These are phyloP conservation scores for Mus pahari DNA, from an alignment of 2,113 vertebrate genomes.

Conservation along the genomic window DNA sequence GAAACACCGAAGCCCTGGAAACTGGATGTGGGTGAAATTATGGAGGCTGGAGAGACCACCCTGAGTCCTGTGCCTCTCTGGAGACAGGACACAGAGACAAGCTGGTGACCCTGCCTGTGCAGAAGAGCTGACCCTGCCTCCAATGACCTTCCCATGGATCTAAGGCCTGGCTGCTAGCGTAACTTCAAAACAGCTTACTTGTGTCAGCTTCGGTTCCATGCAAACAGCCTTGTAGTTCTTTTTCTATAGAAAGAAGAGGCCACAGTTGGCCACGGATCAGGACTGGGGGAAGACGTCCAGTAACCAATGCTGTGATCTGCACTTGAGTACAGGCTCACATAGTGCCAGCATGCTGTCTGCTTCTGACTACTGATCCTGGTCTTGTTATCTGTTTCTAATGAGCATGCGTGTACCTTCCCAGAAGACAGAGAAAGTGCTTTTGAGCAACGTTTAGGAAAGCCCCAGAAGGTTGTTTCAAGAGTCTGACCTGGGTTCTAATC, in stretches of 20 bases:
- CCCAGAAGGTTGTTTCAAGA: neutral
- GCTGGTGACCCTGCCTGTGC: too few relatives aligned
- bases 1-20: neutral
- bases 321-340: neutral
- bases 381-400: neutral
- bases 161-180: constrained; percentile 28
- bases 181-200: constrained; percentile 52
- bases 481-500: neutral
- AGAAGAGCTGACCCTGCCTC: neutral
- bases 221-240: constrained; percentile 68
- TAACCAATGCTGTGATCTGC: neutral
- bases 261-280: neutral
- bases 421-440: neutral
- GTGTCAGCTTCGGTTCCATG: constrained; percentile 51
- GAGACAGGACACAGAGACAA: neutral
- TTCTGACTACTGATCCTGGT: neutral
- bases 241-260: neutral
- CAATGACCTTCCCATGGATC: neutral
- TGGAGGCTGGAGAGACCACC: neutral
- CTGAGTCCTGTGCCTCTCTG: neutral
- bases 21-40: neutral
- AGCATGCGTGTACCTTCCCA: fast-evolving
- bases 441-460: neutral
- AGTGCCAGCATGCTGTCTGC: fast-evolving
- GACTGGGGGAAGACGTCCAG: neutral